phyloP scores from a whole-genome alignment of 35 echinoderm and acorn worm species.

The Diadema setosum region DNA sequence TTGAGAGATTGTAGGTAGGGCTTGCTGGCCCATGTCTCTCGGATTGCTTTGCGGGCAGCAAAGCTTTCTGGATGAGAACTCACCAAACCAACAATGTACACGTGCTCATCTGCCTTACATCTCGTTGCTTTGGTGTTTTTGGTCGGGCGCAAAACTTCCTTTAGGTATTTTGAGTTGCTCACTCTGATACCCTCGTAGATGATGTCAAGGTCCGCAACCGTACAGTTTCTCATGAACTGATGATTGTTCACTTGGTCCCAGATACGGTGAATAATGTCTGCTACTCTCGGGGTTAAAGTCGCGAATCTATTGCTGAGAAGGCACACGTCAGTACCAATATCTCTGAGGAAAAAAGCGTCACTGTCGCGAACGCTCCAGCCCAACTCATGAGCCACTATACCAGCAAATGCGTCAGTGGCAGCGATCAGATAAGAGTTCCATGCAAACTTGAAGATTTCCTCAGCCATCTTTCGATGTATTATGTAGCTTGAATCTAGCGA shows the following conservation, averaged over 20 bases:
- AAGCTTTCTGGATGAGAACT: neutral
- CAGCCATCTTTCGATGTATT: neutral
- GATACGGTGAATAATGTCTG: neutral
- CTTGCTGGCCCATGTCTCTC: neutral
- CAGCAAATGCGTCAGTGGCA: neutral
- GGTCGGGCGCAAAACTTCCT: neutral
- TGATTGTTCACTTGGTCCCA: neutral
- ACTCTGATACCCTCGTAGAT: neutral
- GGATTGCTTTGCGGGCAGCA: neutral
- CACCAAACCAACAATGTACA: neutral
- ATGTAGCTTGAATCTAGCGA: neutral
- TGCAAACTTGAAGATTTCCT: neutral
- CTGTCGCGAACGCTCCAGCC: neutral
- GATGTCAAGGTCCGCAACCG: neutral
- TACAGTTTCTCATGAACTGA: neutral
- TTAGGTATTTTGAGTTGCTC: neutral
- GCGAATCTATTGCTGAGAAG: neutral
- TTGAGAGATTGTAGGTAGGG: neutral
- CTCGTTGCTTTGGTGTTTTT: neutral
- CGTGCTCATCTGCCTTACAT: neutral
- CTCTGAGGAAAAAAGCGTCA: neutral
- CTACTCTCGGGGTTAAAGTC: neutral
- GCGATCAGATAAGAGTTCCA: neutral
- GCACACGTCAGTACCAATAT: neutral
- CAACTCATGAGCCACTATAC: neutral